phyloP scores from a whole-genome alignment of 2,888 invertebrate species.

The Macroteleia sp. region DNA sequence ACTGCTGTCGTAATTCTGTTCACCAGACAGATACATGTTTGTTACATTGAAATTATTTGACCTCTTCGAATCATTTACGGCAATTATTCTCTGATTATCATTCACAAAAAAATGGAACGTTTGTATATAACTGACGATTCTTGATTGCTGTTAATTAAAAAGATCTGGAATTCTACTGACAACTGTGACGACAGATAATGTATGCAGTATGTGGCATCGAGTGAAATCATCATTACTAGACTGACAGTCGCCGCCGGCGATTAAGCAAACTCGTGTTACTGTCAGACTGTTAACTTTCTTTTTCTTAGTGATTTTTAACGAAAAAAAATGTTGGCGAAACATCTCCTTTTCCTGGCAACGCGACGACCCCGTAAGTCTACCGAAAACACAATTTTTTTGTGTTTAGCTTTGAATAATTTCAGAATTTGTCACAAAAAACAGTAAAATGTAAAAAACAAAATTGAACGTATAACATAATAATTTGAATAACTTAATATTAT shows the following conservation, averaged over 20 bases:
- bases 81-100: conserved; percentile 22
- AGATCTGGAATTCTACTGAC: conserved; percentile 44
- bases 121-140: neutral
- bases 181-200: conserved; percentile 46
- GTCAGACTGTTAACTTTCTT: conserved; percentile 40
- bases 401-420: no score
- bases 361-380: conserved; percentile 79
- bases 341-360: conserved; percentile 81
- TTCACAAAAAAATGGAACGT: neutral
- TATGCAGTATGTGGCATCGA: conserved; percentile 47
- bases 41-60: conserved; percentile 1
- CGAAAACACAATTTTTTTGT: no score
- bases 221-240: conserved; percentile 75
- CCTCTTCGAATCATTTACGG: neutral
- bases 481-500: no score
- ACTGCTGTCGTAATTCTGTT: no score
- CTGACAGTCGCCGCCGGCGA: conserved; percentile 77
- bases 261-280: conserved; percentile 54
- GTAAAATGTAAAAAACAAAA: no score
- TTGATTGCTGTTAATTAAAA: conserved; percentile 41
- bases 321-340: conserved; percentile 79
- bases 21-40: neutral
- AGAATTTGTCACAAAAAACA: no score
- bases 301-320: conserved; percentile 8
- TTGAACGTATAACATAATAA: no score